Conservation (phyloP, 2,113 vertebrate genomes). For the Hemichromis elongatus region DNA sequence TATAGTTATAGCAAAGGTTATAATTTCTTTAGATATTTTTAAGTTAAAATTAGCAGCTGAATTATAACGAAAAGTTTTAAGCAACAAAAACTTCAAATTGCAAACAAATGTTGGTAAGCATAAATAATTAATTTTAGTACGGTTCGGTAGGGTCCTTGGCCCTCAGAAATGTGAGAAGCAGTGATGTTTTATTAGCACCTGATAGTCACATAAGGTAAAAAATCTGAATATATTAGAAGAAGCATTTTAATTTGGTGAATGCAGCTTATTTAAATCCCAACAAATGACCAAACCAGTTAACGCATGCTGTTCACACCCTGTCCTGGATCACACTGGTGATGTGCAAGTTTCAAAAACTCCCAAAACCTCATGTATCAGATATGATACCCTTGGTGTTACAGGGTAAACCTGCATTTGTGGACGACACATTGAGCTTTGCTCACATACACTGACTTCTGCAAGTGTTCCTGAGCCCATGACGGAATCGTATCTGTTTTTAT, state of each 20-base stretch:
- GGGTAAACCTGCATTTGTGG: not conserved
- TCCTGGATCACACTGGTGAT: not conserved
- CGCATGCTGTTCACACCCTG: not conserved
- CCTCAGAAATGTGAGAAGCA: not conserved
- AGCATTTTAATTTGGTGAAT: not conserved
- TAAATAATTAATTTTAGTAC: not conserved
- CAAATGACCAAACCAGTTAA: not conserved
- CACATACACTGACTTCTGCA: too few species aligned
- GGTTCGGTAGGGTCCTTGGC: not conserved
- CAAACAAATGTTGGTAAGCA: not conserved
- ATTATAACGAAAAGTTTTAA: not conserved
- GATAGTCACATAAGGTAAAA: not conserved
- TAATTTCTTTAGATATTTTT: not conserved
- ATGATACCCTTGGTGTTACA: not conserved
- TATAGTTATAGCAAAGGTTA: not conserved
- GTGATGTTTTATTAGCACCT: not conserved
- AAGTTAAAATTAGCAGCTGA: not conserved
- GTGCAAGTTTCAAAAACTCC: not conserved
- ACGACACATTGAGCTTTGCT: too few species aligned
- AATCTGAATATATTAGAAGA: not conserved
- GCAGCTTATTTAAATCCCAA: not conserved
- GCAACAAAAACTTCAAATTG: not conserved
- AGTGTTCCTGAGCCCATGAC: not conserved
- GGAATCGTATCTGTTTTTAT: not conserved
- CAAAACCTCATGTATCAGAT: not conserved